Evolutionary conservation across 2,888 invertebrate genomes (phyloP), one percentile per base, ranked within the genome.

Genomic region (Andrena flavipes): DNA sequence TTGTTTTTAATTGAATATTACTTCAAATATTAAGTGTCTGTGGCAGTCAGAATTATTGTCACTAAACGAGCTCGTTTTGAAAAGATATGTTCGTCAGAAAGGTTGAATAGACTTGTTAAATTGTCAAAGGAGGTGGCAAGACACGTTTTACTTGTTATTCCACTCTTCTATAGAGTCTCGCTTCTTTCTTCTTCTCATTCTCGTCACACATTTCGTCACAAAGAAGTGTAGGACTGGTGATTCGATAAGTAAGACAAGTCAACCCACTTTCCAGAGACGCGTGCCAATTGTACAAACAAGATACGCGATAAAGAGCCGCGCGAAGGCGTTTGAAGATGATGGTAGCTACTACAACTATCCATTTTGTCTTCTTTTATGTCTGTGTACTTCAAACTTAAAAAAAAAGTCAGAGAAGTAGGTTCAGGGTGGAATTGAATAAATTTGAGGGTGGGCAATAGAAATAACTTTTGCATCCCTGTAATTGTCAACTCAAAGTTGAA

Each of bases 221-320:
- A 48, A 60, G 59, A 56, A 59, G 29, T 20, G 29, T 29, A n/a
- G 29, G 29, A 29, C 63, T 8, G 23, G 20, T 48, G 48, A 67
- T 67, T n/a, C 42, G 29, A 48, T 42, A 10, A 16, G 33, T 26
- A 13, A 49, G 35, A 49, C 48, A 64, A 42, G 62, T 33, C 69
- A 64, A 33, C n/a, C n/a, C 33, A 69, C 29, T 64, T 76, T 65
- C 26, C 4, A 8, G 26, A n/a, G 49, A 54, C 64, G 13, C 8
- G 8, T n/a, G 48, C 56, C 59, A 79, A 35, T 76, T 76, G 77
- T 60, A 23, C 56, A 76, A 79, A 79, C 76, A 51, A 20, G 64
- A 60, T 64, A 69, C 35, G 63, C 10, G 56, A 69, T 35, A 59
- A 54, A 65, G 56, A 76, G 29, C 42, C 20, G 13, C 16, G 16